Conservation (phyloP, 1,140 invertebrate genomes). For the Magallana gigas region DNA sequence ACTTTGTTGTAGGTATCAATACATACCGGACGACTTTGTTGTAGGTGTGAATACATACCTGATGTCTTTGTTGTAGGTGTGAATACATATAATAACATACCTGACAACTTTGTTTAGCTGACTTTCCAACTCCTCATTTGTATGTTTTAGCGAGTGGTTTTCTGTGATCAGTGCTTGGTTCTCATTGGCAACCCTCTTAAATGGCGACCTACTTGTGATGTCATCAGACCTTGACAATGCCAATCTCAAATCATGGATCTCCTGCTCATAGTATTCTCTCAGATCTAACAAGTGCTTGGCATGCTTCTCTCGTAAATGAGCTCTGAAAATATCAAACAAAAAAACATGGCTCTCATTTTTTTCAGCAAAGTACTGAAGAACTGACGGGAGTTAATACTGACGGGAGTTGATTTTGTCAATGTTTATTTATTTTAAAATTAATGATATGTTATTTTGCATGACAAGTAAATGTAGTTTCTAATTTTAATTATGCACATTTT, state of each 20-base stretch:
- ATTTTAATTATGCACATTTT: too few relatives aligned
- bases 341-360: neutral
- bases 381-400: too few relatives aligned
- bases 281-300: slow-evolving; percentile 70
- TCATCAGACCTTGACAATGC: slow-evolving; percentile 50
- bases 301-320: slow-evolving; percentile 69
- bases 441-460: too few relatives aligned
- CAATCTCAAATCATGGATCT: slow-evolving; percentile 62
- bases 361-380: too few relatives aligned
- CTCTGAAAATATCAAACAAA: slow-evolving; percentile 49
- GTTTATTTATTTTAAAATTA: too few relatives aligned
- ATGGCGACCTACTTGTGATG: slow-evolving; percentile 39
- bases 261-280: slow-evolving; percentile 70
- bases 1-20: too few relatives aligned
- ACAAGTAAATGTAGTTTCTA: too few relatives aligned
- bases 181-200: slow-evolving; percentile 48
- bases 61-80: neutral
- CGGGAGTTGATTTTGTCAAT: too few relatives aligned
- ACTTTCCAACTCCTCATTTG: slow-evolving; percentile 61
- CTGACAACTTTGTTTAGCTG: slow-evolving; percentile 57
- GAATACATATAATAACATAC: slow-evolving; percentile 32
- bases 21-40: too few relatives aligned
- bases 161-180: slow-evolving; percentile 60
- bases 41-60: too few relatives aligned
- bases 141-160: slow-evolving; percentile 58